A percentile compares a stretch with the other conserved stretches of the same genome.
phyloP scores from a whole-genome alignment of 2,888 invertebrate genomes.

The Sesia apiformis region DNA sequence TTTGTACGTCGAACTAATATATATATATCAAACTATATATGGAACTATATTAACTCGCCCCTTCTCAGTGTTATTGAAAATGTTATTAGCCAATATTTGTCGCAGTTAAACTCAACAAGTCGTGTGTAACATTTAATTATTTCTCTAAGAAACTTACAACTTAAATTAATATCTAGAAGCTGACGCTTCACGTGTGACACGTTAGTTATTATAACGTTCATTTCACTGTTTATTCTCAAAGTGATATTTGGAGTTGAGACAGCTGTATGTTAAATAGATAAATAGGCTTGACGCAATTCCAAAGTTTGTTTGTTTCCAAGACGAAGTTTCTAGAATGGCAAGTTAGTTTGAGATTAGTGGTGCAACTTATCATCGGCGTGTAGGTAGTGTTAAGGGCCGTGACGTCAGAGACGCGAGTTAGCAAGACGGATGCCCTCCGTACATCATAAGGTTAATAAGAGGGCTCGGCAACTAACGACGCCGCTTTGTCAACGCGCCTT shows the following conservation, averaged over 20 bases:
- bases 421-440: constrained; percentile 64
- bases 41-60: too few relatives aligned
- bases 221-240: neutral
- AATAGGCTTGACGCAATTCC: neutral
- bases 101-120: neutral
- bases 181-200: constrained; percentile 13
- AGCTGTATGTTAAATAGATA: neutral
- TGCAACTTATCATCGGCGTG: neutral
- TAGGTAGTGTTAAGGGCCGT: neutral
- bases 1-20: too few relatives aligned
- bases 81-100: constrained; percentile 10
- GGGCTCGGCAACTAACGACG: constrained; percentile 72
- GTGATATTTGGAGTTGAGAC: neutral
- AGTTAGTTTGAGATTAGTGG: neutral
- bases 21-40: too few relatives aligned
- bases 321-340: neutral
- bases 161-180: constrained; percentile 38
- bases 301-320: neutral
- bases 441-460: constrained; percentile 76
- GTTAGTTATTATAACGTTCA: constrained; percentile 4
- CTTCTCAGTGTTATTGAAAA: neutral
- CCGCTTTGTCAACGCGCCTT: constrained; percentile 73
- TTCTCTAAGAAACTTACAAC: constrained; percentile 24
- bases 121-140: constrained; percentile 7
- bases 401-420: constrained; percentile 21